These are phyloP conservation scores for Teinopalpus imperialis DNA, from an alignment of 2,888 invertebrate species.

Conservation along the genomic window DNA sequence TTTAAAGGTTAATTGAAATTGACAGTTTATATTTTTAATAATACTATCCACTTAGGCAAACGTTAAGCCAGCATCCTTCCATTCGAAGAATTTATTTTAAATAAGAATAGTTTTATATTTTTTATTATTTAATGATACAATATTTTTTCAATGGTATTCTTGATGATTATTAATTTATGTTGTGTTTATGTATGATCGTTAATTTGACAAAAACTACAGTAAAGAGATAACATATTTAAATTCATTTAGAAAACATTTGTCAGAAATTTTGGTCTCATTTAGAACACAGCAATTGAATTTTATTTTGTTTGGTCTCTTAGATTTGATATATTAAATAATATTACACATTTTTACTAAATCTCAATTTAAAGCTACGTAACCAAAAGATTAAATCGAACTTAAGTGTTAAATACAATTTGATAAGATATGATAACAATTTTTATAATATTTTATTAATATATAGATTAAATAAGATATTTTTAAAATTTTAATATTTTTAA, in stretches of 20 bases:
- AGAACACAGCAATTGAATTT: conserved; percentile 38
- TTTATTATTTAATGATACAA: not conserved
- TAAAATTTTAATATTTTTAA: not conserved
- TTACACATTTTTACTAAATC: not conserved
- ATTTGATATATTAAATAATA: not conserved
- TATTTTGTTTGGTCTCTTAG: conserved; percentile 22
- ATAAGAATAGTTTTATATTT: conserved; percentile 17
- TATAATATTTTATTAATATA: not conserved
- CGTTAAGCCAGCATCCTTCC: too few species aligned
- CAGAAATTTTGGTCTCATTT: conserved; percentile 37
- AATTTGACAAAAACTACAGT: conserved; percentile 47
- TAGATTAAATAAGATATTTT: conserved; percentile 8
- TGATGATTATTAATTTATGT: too few species aligned
- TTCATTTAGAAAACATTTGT: conserved; percentile 27
- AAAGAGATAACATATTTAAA: conserved; percentile 29
- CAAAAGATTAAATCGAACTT: conserved; percentile 19
- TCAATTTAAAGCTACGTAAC: conserved; percentile 16
- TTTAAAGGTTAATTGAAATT: conserved; percentile 24
- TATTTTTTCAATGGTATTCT: not conserved
- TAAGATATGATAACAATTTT: too few species aligned
- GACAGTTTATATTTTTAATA: too few species aligned
- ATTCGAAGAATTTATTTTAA: too few species aligned
- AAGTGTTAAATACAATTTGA: conserved; percentile 25
- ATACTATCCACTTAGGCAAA: too few species aligned
- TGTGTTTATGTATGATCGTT: too few species aligned